Conservation (phyloP, 2,113 vertebrate genomes). For the Syngnathus scovelli region DNA sequence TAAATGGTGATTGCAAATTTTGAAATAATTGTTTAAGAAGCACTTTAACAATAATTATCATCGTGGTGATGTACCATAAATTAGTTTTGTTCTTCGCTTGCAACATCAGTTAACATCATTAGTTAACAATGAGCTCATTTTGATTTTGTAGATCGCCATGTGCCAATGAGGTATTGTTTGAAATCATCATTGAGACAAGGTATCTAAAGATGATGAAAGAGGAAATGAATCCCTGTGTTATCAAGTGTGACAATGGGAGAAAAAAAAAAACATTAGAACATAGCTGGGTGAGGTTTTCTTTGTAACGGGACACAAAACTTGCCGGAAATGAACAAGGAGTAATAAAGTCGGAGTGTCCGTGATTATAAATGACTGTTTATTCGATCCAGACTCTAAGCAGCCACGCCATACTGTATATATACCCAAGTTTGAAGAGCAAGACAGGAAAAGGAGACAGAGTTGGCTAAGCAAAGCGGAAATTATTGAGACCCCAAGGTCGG, state of each 20-base stretch:
- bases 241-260: not conserved
- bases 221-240: constrained; percentile 3
- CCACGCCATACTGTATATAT: constrained; percentile 5
- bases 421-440: constrained; percentile 4
- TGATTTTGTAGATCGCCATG: constrained; percentile 18
- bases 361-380: constrained; percentile 1
- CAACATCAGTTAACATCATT: too few species aligned
- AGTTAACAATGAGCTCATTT: not conserved
- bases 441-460: constrained; percentile 7
- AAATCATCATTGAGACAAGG: not conserved
- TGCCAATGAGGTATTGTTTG: not conserved
- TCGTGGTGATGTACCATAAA: not conserved
- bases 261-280: not conserved
- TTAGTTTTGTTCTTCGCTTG: not conserved
- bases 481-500: constrained; percentile 22
- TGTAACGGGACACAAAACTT: constrained; percentile 7
- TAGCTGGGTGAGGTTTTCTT: not conserved
- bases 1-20: not conserved
- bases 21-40: not conserved
- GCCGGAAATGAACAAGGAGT: constrained; percentile 4
- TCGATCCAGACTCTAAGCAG: constrained; percentile 11
- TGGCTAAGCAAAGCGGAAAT: constrained; percentile 32
- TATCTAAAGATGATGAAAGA: not conserved
- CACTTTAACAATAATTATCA: not conserved
- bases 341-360: not conserved